Conservation (phyloP, 2,797 vertebrate species). For the Neostethus bicornis region DNA sequence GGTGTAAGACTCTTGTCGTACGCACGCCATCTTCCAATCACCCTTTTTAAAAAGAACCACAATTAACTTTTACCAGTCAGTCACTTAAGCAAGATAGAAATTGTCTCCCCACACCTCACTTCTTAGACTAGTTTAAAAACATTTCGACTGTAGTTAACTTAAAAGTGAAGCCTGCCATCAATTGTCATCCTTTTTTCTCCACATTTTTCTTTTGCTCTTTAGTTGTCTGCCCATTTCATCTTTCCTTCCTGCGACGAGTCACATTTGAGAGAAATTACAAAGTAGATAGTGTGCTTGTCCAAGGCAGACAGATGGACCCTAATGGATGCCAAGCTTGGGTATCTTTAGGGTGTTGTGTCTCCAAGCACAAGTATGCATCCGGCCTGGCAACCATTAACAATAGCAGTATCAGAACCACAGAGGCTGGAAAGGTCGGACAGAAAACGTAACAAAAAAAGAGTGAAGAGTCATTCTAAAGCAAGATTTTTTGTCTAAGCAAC, state of each 20-base stretch:
- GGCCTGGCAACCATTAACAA: constrained; percentile 60
- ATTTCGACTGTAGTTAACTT: not conserved
- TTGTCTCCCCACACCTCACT: constrained; percentile 28
- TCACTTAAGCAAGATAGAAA: constrained; percentile 27
- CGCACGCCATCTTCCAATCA: constrained; percentile 9
- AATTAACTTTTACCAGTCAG: constrained; percentile 24
- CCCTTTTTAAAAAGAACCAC: constrained; percentile 21
- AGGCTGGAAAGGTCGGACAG: constrained; percentile 48
- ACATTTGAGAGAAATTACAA: constrained; percentile 49
- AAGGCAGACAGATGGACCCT: constrained; percentile 77
- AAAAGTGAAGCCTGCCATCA: constrained; percentile 20
- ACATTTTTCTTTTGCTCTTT: constrained; percentile 12
- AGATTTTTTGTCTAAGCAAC: constrained; percentile 52
- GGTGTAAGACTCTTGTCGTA: constrained; percentile 9
- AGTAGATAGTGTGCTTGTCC: constrained; percentile 64
- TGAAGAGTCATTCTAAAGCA: constrained; percentile 48
- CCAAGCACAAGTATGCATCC: constrained; percentile 68
- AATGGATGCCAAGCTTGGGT: constrained; percentile 70
- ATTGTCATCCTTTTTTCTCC: constrained; percentile 8
- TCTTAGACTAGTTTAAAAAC: constrained; percentile 15
- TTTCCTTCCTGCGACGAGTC: constrained; percentile 16
- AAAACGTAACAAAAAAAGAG: constrained; percentile 45
- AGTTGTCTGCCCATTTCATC: constrained; percentile 16
- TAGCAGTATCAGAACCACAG: constrained; percentile 48
- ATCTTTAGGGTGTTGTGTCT: constrained; percentile 72